These are phyloP conservation scores for Echinops telfairi DNA, from an alignment of 2,113 vertebrate species.

Conservation along the genomic window DNA sequence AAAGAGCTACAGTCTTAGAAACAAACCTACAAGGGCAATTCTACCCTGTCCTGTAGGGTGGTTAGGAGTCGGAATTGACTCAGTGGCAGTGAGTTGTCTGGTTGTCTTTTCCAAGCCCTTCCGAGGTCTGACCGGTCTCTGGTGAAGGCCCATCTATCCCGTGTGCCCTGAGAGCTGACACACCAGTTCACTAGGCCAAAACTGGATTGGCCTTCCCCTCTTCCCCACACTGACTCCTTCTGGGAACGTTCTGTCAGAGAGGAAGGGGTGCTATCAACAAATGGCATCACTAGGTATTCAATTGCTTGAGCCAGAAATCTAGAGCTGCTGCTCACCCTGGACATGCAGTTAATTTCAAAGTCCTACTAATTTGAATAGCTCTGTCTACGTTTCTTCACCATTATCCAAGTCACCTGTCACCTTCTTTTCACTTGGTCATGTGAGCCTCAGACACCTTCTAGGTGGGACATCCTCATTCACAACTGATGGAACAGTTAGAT, in stretches of 20 bases:
- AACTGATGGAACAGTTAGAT: neutral
- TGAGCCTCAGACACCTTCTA: neutral
- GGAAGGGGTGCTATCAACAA: neutral
- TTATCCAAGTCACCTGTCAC: neutral
- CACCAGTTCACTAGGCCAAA: neutral
- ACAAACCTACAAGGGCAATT: too few relatives aligned
- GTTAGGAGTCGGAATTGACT: too few relatives aligned
- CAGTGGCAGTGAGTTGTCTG: too few relatives aligned
- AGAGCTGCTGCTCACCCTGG: neutral
- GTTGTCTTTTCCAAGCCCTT: too few relatives aligned
- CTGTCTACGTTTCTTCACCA: neutral
- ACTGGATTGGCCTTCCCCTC: neutral
- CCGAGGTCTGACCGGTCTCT: too few relatives aligned
- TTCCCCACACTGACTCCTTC: neutral
- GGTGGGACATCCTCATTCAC: conserved; percentile 16
- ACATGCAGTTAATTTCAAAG: neutral
- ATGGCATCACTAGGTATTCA: neutral
- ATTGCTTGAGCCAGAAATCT: conserved; percentile 20
- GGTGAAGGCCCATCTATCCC: neutral
- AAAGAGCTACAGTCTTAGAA: too few relatives aligned
- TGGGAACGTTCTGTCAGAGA: neutral
- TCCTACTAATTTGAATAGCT: neutral
- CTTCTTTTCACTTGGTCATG: conserved; percentile 4
- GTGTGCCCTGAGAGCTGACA: neutral
- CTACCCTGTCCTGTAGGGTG: too few relatives aligned